Conservation (phyloP, 2,113 vertebrate genomes). For the Phoxinus phoxinus region DNA sequence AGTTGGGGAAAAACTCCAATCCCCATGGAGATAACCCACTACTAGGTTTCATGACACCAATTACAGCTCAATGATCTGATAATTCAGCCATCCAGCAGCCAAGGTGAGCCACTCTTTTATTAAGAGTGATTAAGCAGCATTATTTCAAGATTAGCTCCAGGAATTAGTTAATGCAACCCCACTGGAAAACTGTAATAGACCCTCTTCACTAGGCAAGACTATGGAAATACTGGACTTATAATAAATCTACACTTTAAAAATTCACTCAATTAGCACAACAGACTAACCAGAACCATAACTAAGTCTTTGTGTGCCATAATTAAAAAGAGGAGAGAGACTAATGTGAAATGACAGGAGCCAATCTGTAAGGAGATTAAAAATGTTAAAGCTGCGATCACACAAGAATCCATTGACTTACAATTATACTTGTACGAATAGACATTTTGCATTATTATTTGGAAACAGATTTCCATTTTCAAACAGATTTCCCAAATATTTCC, state of each 20-base stretch:
- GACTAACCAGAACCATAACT: slow-evolving; percentile 18
- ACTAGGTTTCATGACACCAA: slow-evolving; percentile 53
- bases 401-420: not conserved
- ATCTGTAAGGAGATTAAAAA: not conserved
- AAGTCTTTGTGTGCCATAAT: slow-evolving; percentile 19
- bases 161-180: slow-evolving; percentile 49
- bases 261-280: slow-evolving; percentile 30
- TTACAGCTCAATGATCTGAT: slow-evolving; percentile 59
- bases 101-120: slow-evolving; percentile 53
- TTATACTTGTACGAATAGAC: not conserved
- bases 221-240: slow-evolving; percentile 34
- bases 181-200: slow-evolving; percentile 46
- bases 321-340: slow-evolving; percentile 34
- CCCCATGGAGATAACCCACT: slow-evolving; percentile 50
- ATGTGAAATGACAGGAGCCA: slow-evolving; percentile 5
- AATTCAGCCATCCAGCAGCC: slow-evolving; percentile 49
- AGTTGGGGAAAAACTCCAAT: slow-evolving; percentile 47
- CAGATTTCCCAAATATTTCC: not conserved
- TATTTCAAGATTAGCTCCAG: slow-evolving; percentile 58
- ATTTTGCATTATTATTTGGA: not conserved
- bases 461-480: not conserved
- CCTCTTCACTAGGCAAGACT: slow-evolving; percentile 32
- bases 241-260: slow-evolving; percentile 26
- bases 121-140: slow-evolving; percentile 55
- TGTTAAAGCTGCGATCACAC: not conserved